Evolutionary conservation across 2,113 vertebrate genomes (phyloP).

Genomic region (Anas platyrhynchos): DNA sequence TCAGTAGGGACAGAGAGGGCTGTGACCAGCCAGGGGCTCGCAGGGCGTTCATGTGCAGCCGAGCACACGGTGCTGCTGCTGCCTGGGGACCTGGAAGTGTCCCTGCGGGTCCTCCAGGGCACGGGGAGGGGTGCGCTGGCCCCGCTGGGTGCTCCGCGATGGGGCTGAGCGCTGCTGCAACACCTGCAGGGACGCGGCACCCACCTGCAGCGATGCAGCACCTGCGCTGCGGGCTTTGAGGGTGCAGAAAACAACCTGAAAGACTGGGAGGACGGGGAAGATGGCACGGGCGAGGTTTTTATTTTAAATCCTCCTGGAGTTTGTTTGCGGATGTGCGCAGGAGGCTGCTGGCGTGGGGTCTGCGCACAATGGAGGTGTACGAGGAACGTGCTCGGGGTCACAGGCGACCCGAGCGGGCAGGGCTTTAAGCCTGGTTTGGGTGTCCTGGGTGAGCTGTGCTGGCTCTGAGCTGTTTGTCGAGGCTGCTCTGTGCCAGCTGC

Average conservation of each 20-base stretch:
- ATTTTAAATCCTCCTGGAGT: background rate
- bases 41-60: background rate
- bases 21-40: background rate
- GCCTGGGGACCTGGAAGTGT: background rate
- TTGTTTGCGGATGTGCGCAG: background rate
- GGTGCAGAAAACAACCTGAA: fast-evolving
- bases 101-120: background rate
- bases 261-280: background rate
- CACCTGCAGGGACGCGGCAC: background rate
- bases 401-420: background rate
- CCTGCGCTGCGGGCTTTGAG: fast-evolving
- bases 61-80: background rate
- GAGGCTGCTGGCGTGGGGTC: background rate
- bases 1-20: background rate
- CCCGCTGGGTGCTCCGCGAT: fast-evolving
- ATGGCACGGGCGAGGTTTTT: background rate
- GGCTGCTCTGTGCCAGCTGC: background rate
- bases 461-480: background rate
- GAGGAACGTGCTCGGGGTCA: background rate
- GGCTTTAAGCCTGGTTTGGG: background rate
- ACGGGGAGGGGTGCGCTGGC: background rate
- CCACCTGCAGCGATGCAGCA: background rate
- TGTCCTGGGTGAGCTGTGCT: background rate
- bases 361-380: fast-evolving
- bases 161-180: background rate